These are phyloP conservation scores for Drosophila pseudoobscura DNA, from an alignment of 1,140 invertebrate species.

Conservation along the genomic window DNA sequence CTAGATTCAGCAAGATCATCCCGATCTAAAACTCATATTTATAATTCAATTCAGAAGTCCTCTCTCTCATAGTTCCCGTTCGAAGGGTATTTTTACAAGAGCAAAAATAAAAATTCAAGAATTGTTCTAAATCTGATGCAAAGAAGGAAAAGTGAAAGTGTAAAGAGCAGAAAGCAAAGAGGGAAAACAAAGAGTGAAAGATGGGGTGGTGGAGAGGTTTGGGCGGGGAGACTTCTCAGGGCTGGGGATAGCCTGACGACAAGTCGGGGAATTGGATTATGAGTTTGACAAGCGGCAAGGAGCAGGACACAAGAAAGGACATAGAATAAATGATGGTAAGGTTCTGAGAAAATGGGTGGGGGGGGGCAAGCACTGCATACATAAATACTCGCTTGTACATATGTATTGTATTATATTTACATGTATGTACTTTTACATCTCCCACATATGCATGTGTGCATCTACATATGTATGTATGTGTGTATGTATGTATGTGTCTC, in stretches of 20 bases:
- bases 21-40: background rate
- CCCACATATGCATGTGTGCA: background rate
- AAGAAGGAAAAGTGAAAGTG: slow-evolving; percentile 57
- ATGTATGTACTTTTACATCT: background rate
- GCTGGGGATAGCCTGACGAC: too few relatives aligned
- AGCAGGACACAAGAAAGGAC: too few relatives aligned
- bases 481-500: too few relatives aligned
- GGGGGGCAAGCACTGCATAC: too few relatives aligned
- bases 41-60: background rate
- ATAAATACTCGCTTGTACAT: too few relatives aligned
- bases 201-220: too few relatives aligned
- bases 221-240: too few relatives aligned
- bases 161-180: slow-evolving; percentile 6
- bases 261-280: slow-evolving; percentile 5
- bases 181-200: slow-evolving; percentile 13
- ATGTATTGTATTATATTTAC: background rate
- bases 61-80: background rate
- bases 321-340: background rate
- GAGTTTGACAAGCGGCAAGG: slow-evolving; percentile 1
- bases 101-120: slow-evolving; percentile 61
- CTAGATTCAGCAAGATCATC: too few relatives aligned
- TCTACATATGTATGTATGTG: too few relatives aligned
- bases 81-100: background rate
- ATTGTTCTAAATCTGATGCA: slow-evolving; percentile 69
- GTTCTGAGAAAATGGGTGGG: too few relatives aligned